phyloP scores from a whole-genome alignment of 2,888 invertebrate species.

The Epirrhoe tristata region DNA sequence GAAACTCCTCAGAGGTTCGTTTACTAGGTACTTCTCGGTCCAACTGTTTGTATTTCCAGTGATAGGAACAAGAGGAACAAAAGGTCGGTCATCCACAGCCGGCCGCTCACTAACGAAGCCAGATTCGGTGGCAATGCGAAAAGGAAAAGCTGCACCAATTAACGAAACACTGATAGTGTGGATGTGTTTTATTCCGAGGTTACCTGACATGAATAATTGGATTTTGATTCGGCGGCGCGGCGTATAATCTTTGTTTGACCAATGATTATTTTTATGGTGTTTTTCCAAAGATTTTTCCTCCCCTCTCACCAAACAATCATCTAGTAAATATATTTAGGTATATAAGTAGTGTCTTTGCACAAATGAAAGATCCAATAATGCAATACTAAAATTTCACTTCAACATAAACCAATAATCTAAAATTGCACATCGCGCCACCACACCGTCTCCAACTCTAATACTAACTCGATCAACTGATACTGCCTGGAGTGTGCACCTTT shows the following conservation, averaged over 20 bases:
- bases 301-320: too few species aligned
- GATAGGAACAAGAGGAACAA: conserved; percentile 56
- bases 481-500: background rate
- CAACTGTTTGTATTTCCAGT: conserved; percentile 1
- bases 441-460: background rate
- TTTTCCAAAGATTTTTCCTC: too few species aligned
- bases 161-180: conserved; percentile 44
- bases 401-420: conserved; percentile 18
- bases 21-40: background rate
- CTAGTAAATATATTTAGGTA: too few species aligned
- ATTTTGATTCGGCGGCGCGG: background rate
- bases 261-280: too few species aligned
- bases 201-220: background rate
- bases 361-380: background rate
- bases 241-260: too few species aligned
- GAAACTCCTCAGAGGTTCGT: background rate
- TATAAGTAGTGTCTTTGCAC: background rate
- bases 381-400: background rate
- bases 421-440: conserved; percentile 38
- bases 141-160: conserved; percentile 51
- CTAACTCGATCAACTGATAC: background rate
- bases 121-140: conserved; percentile 45
- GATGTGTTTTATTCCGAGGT: conserved; percentile 30
- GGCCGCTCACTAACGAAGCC: conserved; percentile 50
- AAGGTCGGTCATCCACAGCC: conserved; percentile 49